Evolutionary conservation across 2,113 vertebrate genomes (phyloP).

Genomic region (Piaya cayana): DNA sequence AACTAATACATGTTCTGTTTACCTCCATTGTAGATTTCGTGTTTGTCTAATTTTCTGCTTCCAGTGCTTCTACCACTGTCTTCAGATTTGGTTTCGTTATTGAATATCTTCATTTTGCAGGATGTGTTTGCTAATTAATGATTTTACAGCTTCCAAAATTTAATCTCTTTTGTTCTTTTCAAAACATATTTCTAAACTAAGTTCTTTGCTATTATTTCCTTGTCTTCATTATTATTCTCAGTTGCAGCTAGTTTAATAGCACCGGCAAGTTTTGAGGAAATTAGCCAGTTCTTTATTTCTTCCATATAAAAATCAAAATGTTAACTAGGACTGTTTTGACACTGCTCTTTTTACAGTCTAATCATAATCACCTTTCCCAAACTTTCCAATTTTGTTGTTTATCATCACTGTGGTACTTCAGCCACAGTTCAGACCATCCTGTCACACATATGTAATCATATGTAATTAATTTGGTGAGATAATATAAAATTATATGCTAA

Average conservation of each 20-base stretch:
- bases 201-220: neutral
- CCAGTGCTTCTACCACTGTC: neutral
- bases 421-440: neutral
- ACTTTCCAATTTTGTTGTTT: conserved; percentile 18
- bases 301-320: conserved; percentile 19
- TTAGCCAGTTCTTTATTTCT: conserved; percentile 30
- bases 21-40: neutral
- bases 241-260: neutral
- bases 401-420: neutral
- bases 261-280: conserved; percentile 22
- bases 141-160: neutral
- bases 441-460: conserved; percentile 1
- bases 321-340: neutral
- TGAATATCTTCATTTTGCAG: conserved; percentile 18
- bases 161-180: conserved; percentile 28
- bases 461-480: conserved; percentile 17
- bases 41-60: conserved; percentile 17
- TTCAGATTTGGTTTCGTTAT: neutral
- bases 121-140: neutral
- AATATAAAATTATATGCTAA: neutral
- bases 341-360: neutral
- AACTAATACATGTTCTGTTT: neutral
- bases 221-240: neutral
- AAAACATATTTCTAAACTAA: neutral
- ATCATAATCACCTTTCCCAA: conserved; percentile 1